Evolutionary conservation across 2,797 vertebrate species (phyloP), one percentile per base, ranked within the genome.

Genomic region (Coregonus suidteri): DNA sequence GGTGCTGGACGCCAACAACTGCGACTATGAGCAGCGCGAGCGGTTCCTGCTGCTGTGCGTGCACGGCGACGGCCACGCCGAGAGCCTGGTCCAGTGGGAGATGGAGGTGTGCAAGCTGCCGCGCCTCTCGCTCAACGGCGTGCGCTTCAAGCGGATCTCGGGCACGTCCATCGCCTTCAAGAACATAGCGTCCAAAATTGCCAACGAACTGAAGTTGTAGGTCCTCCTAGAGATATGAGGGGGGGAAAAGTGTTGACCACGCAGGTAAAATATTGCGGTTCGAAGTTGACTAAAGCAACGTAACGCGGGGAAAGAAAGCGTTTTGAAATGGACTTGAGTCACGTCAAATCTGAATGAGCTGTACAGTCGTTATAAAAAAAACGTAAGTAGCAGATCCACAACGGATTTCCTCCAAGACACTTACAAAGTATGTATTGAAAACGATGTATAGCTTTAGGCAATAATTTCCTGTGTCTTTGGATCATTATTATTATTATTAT

Each of bases 51-150:
- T 97, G 82, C 94, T 96, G 86, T 97, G 96, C 30, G 96, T 96
- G 85, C 96, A 97, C 1, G 96, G 96, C 2, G 96, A 97, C 41
- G 96, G 95, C 75, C 88, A 87, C 35, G 95, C 95, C 0, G 96
- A 97, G 87, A 96, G 91, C 88, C 94, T 96, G 18, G 96, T 97
- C 78, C 96, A 96, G 79, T 97, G 96, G 96, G 96, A 97, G 87
- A 97, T 97, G 96, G 96, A 97, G 89, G 96, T 97, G 85, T 97
- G 96, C 93, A 97, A 97, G 90, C 93, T 97, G 92, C 96, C 96
- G 81, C 95, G 96, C 91, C 95, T 97, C 90, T 97, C 96, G 54
- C 95, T 97, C 82, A 97, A 97, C 0, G 96, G 96, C 77, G 96
- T 97, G 81, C 96, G 96, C 85, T 97, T 97, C 86, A 97, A 97